Percentiles rank a stretch among this genome's conserved stretches.
phyloP scores from a whole-genome alignment of 2,113 vertebrate species.

The Danio rerio region DNA sequence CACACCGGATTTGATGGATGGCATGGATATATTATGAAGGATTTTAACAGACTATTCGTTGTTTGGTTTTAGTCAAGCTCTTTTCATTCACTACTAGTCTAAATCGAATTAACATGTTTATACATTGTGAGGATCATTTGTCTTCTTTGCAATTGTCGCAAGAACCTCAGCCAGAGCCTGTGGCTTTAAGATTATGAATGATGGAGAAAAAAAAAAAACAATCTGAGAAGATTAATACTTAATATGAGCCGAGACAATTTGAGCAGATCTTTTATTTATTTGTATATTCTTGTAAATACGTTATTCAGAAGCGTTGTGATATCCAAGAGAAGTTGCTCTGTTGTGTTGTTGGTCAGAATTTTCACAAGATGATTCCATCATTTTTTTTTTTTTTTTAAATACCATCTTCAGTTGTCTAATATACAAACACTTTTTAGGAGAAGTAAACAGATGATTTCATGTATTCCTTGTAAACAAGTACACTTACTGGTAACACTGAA shows the following conservation, averaged over 20 bases:
- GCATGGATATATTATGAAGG: slow-evolving; percentile 40
- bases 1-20: neutral
- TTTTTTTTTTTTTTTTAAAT: slow-evolving; percentile 10
- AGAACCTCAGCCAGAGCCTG: neutral
- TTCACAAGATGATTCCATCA: neutral
- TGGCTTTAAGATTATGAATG: slow-evolving; percentile 7
- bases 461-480: neutral
- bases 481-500: too few species aligned
- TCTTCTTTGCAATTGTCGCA: neutral
- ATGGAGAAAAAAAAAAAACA: neutral
- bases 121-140: neutral
- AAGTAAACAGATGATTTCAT: neutral
- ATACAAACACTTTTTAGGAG: neutral
- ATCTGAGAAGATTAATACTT: neutral
- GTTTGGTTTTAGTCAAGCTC: neutral
- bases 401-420: neutral
- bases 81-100: slow-evolving; percentile 7
- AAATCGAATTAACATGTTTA: neutral
- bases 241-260: neutral
- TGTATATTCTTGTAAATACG: slow-evolving; percentile 55
- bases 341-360: slow-evolving; percentile 31
- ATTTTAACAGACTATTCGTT: slow-evolving; percentile 25
- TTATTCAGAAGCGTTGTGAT: slow-evolving; percentile 1
- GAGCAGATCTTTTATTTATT: slow-evolving; percentile 57
- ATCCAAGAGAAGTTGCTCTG: neutral